These are phyloP conservation scores for Pandion haliaetus DNA, from an alignment of 2,113 vertebrate species.

Conservation along the genomic window DNA sequence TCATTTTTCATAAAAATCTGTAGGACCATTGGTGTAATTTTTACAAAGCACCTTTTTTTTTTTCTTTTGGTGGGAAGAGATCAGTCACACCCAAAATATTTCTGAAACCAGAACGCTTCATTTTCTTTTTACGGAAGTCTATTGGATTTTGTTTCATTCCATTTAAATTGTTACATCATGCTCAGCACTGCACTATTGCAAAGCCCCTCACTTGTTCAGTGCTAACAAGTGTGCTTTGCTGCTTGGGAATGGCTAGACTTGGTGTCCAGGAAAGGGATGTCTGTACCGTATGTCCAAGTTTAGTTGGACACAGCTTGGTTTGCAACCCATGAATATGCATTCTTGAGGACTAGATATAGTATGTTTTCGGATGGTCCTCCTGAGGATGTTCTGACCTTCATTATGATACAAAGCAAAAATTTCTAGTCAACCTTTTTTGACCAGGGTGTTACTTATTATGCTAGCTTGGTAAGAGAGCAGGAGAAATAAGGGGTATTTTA, in stretches of 20 bases:
- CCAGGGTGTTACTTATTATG: neutral
- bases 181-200: neutral
- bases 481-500: neutral
- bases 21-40: neutral
- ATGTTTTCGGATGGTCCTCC: neutral
- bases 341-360: neutral
- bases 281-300: accelerated
- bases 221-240: neutral
- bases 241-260: neutral
- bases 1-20: neutral
- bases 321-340: neutral
- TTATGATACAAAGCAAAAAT: neutral
- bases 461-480: neutral
- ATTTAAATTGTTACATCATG: neutral
- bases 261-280: neutral
- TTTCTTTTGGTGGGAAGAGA: neutral
- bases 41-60: neutral
- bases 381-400: neutral
- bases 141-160: neutral
- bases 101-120: neutral
- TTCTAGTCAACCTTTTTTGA: neutral
- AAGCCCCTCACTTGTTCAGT: neutral
- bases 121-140: neutral
- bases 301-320: neutral
- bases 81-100: neutral